These are phyloP conservation scores for Yponomeuta evonymella DNA, from an alignment of 2,888 invertebrate genomes.

Conservation along the genomic window DNA sequence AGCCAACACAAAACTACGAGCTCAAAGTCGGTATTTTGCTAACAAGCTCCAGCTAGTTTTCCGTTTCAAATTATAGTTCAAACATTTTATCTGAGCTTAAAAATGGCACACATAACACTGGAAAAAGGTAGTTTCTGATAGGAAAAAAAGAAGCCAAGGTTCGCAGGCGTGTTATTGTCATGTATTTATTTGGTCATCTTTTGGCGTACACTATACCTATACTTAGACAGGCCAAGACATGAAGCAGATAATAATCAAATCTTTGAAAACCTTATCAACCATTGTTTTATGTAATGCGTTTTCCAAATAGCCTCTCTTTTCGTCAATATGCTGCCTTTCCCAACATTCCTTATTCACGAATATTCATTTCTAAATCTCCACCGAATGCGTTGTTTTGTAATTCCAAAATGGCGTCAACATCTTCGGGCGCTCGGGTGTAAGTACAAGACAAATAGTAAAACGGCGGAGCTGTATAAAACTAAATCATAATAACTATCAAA, in stretches of 20 bases:
- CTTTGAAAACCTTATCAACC: no score
- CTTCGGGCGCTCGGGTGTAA: neutral
- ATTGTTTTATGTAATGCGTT: neutral
- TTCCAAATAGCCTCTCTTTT: neutral
- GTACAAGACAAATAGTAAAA: neutral
- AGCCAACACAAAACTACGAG: neutral
- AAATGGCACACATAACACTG: no score
- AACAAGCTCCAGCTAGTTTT: neutral
- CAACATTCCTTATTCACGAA: neutral
- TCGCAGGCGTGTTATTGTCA: no score
- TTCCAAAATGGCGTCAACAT: constrained; percentile 12
- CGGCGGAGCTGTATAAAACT: neutral
- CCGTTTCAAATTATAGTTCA: no score
- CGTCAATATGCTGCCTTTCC: neutral
- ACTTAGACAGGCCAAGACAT: no score
- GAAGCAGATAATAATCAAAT: no score
- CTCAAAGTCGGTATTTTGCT: neutral
- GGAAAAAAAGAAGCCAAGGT: no score
- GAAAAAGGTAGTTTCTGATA: no score
- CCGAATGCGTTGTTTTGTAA: neutral
- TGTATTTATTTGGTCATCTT: no score
- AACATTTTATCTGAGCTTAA: no score
- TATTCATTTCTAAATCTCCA: neutral
- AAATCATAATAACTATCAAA: no score
- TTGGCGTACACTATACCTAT: no score